A percentile compares a stretch with the other conserved stretches of the same genome.
phyloP scores from a whole-genome alignment of 2,797 vertebrate genomes.

The Nyctalus aviator region DNA sequence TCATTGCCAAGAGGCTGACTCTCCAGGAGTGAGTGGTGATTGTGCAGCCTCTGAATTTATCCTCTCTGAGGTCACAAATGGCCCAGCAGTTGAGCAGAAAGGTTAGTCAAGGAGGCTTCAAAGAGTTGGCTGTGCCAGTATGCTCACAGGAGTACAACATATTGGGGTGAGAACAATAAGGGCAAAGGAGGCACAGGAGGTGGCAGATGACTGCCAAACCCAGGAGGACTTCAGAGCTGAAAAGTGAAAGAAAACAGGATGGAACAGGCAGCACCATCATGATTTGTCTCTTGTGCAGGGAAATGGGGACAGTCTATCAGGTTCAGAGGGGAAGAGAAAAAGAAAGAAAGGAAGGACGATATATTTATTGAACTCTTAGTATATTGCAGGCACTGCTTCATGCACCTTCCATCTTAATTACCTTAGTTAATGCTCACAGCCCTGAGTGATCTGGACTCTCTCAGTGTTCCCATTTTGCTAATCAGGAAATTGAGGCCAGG shows the following conservation, averaged over 20 bases:
- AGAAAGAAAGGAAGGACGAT: neutral
- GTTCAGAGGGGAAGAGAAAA: neutral
- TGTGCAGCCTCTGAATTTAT: slow-evolving; percentile 16
- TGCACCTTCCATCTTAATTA: neutral
- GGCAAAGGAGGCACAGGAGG: neutral
- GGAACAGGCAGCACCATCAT: neutral
- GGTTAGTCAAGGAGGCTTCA: neutral
- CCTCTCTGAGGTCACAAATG: slow-evolving; percentile 10
- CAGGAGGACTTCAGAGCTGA: slow-evolving; percentile 36
- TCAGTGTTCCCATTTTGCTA: neutral
- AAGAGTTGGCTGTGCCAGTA: neutral
- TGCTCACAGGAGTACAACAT: neutral
- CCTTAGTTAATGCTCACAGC: neutral
- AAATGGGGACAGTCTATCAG: neutral
- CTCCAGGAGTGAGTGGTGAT: neutral
- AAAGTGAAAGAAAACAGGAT: neutral
- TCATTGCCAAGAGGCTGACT: neutral
- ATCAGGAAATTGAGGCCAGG: slow-evolving; percentile 13
- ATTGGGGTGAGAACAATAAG: neutral
- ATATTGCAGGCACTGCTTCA: neutral
- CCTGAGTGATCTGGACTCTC: neutral
- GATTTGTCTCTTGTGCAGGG: neutral
- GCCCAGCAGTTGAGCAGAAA: slow-evolving; percentile 24
- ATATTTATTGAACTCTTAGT: neutral
- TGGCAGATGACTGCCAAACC: neutral